A percentile compares a stretch with the other conserved stretches of the same genome.
phyloP scores from a whole-genome alignment of 2,113 vertebrate genomes.

The Pygoscelis adeliae region DNA sequence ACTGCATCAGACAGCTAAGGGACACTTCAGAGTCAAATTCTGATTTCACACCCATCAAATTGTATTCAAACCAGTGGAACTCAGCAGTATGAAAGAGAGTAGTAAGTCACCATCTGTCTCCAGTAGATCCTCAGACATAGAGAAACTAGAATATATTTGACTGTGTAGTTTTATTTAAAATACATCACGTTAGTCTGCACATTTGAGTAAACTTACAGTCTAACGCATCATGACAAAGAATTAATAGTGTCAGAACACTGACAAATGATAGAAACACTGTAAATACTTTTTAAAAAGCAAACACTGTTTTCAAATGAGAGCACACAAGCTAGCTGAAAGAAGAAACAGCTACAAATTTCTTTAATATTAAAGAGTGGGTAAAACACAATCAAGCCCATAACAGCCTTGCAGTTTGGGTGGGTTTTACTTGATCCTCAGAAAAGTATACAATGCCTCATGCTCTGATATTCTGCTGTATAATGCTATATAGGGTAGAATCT shows the following conservation, averaged over 20 bases:
- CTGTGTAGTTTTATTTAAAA: background rate
- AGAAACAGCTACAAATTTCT: background rate
- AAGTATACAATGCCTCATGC: background rate
- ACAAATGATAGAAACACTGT: background rate
- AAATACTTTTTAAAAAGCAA: constrained; percentile 18
- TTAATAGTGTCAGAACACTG: background rate
- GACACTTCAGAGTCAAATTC: background rate
- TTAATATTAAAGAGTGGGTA: background rate
- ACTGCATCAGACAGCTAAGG: background rate
- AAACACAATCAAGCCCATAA: background rate
- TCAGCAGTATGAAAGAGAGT: background rate
- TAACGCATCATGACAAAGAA: background rate
- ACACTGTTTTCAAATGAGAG: background rate
- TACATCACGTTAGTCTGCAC: background rate
- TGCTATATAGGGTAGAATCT: background rate
- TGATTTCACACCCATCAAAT: background rate
- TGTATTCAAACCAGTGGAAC: background rate
- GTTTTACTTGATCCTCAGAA: background rate
- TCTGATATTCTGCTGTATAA: background rate
- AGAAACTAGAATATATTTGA: background rate
- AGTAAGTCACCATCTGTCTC: background rate
- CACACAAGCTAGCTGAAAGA: background rate
- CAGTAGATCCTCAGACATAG: background rate
- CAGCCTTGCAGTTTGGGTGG: background rate
- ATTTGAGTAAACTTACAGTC: background rate